Evolutionary conservation across 2,113 vertebrate species (phyloP), one percentile per base, ranked within the genome.

Genomic region (Syngnathus typhle): DNA sequence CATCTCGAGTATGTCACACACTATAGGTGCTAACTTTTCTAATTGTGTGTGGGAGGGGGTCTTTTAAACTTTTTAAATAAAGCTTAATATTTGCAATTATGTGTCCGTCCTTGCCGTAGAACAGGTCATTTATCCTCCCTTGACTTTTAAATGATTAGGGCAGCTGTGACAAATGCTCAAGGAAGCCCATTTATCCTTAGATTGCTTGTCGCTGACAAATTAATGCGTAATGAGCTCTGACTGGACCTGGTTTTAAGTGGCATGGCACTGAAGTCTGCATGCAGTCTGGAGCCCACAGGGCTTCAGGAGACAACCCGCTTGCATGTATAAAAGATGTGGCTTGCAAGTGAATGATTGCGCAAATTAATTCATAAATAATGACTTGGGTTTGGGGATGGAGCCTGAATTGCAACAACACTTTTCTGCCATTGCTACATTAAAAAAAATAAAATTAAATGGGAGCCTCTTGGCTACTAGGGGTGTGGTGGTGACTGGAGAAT

Each of bases 321-420:
- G 81, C 87, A 88, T 88, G 86, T 88, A 88, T 87, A 85, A 89
- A 91, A 89, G 83, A 89, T 89, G 85, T 74, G 66, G 79, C 79
- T 83, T 81, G 84, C 65, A 66, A 89, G 80, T 84, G 85, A 89
- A 90, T 85, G 83, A 87, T 84, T 87, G 84, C 72, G 78, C 87
- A 90, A 86, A 89, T 90, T 86, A 91, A 89, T 89, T 90, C 81
- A 90, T 87, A 88, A 90, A 88, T 90, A 87, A 89, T 90, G 75
- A 86, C 86, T 82, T 80, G 72, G 70, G 74, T 90, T 89, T 88
- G 84, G 76, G 82, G 84, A 81, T 84, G 74, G 74, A 88, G 77
- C 73, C 82, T 15, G 44, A 80, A 88, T 84, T 84, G 79, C 82
- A 88, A 85, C 83, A 86, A 85, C 84, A 87, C 87, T 84, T 85